Conservation (phyloP, 2,888 invertebrate genomes). For the Agriotes lineatus region DNA sequence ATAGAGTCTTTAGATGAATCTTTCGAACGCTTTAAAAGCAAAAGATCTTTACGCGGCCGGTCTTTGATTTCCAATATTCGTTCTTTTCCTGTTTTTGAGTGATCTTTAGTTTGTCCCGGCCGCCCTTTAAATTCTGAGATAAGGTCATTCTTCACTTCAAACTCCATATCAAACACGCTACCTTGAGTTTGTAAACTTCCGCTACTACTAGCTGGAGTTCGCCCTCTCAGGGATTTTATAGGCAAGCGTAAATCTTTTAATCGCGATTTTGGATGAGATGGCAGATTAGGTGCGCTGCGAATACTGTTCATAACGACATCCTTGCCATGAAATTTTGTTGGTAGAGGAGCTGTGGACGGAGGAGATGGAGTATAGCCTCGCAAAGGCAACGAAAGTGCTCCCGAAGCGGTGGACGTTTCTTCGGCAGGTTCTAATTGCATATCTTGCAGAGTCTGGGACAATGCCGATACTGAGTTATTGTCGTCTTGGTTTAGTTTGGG, state of each 20-base stretch:
- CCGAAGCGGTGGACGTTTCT: slow-evolving; percentile 69
- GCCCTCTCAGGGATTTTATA: slow-evolving; percentile 75
- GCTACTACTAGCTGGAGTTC: slow-evolving; percentile 72
- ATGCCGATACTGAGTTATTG: slow-evolving; percentile 67
- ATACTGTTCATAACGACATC: slow-evolving; percentile 79
- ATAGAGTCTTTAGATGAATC: slow-evolving; percentile 55
- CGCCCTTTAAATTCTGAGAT: slow-evolving; percentile 73
- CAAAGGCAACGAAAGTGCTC: slow-evolving; percentile 72
- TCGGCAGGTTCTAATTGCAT: slow-evolving; percentile 72
- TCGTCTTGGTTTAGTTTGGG: slow-evolving; percentile 73
- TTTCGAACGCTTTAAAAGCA: slow-evolving; percentile 59
- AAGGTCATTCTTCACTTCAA: slow-evolving; percentile 55
- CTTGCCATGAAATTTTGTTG: slow-evolving; percentile 81
- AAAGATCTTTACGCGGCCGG: slow-evolving; percentile 71
- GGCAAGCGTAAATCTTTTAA: slow-evolving; percentile 81
- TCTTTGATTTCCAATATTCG: slow-evolving; percentile 75
- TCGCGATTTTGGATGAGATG: slow-evolving; percentile 75
- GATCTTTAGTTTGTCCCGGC: slow-evolving; percentile 68
- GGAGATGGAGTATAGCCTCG: slow-evolving; percentile 85
- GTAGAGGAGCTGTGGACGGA: slow-evolving; percentile 86
- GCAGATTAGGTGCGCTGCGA: slow-evolving; percentile 84
- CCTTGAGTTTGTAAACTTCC: slow-evolving; percentile 66
- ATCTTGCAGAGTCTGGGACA: slow-evolving; percentile 68
- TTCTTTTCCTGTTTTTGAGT: slow-evolving; percentile 71
- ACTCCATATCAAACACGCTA: slow-evolving; percentile 61